phyloP scores from a whole-genome alignment of 1,140 invertebrate genomes.

The Pinna nobilis region DNA sequence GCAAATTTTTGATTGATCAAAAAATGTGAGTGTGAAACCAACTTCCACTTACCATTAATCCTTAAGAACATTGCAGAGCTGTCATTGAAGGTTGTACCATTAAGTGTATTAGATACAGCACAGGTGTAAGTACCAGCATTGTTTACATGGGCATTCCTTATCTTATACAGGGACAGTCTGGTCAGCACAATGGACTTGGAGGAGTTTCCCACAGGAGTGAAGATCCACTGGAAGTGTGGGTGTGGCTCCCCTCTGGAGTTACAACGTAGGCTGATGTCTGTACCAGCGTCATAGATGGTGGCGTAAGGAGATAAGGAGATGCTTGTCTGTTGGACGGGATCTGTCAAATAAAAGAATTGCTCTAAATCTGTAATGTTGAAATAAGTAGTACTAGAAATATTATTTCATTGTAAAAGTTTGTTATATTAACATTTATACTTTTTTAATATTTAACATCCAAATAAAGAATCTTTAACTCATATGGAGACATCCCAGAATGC shows the following conservation, averaged over 20 bases:
- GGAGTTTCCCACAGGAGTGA: conserved; percentile 26
- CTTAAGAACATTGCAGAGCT: not conserved
- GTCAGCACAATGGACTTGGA: conserved; percentile 8
- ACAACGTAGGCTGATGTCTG: conserved; percentile 44
- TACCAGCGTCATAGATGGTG: conserved; percentile 32
- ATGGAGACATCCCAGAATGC: too few species aligned
- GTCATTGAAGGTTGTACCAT: conserved; percentile 14
- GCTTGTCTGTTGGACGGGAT: conserved; percentile 30
- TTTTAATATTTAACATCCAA: too few species aligned
- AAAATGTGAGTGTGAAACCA: not conserved
- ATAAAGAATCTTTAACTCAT: too few species aligned
- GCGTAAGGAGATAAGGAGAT: conserved; percentile 29
- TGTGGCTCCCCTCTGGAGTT: conserved; percentile 46
- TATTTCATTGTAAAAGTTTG: not conserved
- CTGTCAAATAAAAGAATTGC: conserved; percentile 29
- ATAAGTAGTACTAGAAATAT: not conserved
- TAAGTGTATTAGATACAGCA: conserved; percentile 50
- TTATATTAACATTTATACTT: too few species aligned
- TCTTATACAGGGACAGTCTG: conserved; percentile 39
- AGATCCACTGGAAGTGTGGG: conserved; percentile 52
- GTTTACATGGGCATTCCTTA: conserved; percentile 29
- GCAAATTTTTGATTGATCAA: not conserved
- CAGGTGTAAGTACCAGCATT: conserved; percentile 53
- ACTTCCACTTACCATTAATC: not conserved
- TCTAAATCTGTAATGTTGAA: not conserved